Base-by-base conservation (phyloP, 2,888 invertebrate species). In the Drosophila anomalata region DNA sequence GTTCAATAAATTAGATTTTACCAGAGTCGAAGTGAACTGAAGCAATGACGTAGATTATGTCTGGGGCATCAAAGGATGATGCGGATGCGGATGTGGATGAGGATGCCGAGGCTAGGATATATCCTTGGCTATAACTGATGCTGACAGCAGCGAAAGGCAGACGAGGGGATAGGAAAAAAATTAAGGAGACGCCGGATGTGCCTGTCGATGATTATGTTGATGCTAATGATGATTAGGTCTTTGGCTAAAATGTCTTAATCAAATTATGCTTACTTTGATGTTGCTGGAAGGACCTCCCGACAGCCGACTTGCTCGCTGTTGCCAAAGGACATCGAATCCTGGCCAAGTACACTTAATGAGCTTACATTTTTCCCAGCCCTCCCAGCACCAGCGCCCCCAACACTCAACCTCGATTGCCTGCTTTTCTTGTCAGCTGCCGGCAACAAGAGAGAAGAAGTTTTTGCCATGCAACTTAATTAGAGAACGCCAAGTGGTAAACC, bases 181-280 rank as follows among this genome's bases (percentile, higher is more conserved):
- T 53, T 73, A 60, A 68, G 50, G 41, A 36, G 33, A 42, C 74
- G 70, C 72, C 77, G 55, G 80, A 78, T 78, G 76, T 74, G 73
- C 73, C 77, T 58, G 60, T 51, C 59, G 65, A 83, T 87, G 79
- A 77, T 87, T 87, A 87, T 67, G 78, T 73, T 81, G 87, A 85
- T 85, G 87, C 79, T 85, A 87, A 85, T 87, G 84, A 87, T 87
- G 87, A 87, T 85, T 87, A 84, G 84, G 81, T 78, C 77, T 78
- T 85, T 84, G 82, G 78, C 85, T 87, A 84, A 88, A 88, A 87
- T 87, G 87, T 85, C 87, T 87, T 88, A 87, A 87, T 87, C 88
- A 87, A 87, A 87, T 87, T 87, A 88, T 85, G 88, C 88, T 87
- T 88, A 87, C 88, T 88, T 87, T 87, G 87, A 85, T 87, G 85